Evolutionary conservation across 2,113 vertebrate species (phyloP).

Genomic region (Clupea harengus): DNA sequence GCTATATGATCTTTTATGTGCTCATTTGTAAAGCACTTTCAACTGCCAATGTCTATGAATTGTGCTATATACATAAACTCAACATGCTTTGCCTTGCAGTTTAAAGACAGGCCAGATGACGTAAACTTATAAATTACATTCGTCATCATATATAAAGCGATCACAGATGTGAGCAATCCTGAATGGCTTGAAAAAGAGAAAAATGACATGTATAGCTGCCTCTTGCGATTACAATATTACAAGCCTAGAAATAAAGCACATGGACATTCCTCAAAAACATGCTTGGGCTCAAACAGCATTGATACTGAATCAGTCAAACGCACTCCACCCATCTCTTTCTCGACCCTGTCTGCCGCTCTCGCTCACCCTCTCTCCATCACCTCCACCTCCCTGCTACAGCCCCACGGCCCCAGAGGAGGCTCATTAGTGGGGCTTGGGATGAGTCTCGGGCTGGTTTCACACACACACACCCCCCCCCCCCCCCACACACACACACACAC

Average conservation of each 20-base stretch:
- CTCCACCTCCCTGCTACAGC: background rate
- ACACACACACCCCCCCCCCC: background rate
- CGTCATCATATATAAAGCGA: background rate
- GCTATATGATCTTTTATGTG: too few species aligned
- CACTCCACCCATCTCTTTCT: background rate
- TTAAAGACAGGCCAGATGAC: background rate
- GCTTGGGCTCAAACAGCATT: background rate
- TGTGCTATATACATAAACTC: too few species aligned
- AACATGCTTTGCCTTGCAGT: background rate
- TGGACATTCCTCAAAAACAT: background rate
- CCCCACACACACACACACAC: background rate
- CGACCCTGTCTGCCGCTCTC: background rate
- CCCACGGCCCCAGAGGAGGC: conserved; percentile 4
- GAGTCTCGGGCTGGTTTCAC: background rate
- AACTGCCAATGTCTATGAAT: too few species aligned
- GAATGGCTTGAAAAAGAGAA: background rate
- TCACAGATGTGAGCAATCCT: background rate
- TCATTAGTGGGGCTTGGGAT: background rate
- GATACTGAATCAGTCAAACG: background rate
- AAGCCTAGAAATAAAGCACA: background rate
- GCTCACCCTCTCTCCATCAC: background rate
- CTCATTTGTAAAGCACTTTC: too few species aligned
- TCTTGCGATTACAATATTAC: background rate
- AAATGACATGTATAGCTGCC: background rate
- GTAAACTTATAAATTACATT: background rate